Evolutionary conservation across 1,140 invertebrate species (phyloP).

Genomic region (Lethocerus indicus): DNA sequence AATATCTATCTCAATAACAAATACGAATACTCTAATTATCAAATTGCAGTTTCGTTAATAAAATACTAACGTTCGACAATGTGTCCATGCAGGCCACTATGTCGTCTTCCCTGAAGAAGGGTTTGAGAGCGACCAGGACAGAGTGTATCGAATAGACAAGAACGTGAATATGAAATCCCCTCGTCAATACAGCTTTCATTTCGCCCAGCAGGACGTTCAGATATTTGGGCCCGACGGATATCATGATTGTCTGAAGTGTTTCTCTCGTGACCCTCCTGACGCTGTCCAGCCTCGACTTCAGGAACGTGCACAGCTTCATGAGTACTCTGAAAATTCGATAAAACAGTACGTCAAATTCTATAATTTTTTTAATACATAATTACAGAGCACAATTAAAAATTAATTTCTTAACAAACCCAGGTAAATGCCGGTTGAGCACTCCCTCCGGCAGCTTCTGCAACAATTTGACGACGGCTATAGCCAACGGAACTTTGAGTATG

Average conservation of each 20-base stretch:
- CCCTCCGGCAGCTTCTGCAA: conserved; percentile 68
- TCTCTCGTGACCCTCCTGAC: conserved; percentile 72
- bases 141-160: conserved; percentile 76
- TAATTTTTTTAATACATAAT: background rate
- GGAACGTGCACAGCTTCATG: conserved; percentile 73
- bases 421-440: conserved; percentile 56
- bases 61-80: background rate
- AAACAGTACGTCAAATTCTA: background rate
- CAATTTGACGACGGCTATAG: conserved; percentile 80
- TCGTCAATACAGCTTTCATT: conserved; percentile 58
- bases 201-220: conserved; percentile 63
- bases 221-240: conserved; percentile 66
- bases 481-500: conserved; percentile 76
- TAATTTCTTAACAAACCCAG: conserved; percentile 38
- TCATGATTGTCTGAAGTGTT: conserved; percentile 76
- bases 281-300: conserved; percentile 77
- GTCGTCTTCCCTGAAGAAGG: conserved; percentile 45
- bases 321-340: conserved; percentile 50
- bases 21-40: too few relatives aligned
- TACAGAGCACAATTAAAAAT: background rate
- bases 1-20: too few relatives aligned
- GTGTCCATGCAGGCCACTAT: conserved; percentile 50
- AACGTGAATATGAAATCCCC: conserved; percentile 89
- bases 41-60: background rate
- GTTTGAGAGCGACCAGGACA: conserved; percentile 52